phyloP scores from a whole-genome alignment of 2,113 vertebrate species.

The Oxyura jamaicensis region DNA sequence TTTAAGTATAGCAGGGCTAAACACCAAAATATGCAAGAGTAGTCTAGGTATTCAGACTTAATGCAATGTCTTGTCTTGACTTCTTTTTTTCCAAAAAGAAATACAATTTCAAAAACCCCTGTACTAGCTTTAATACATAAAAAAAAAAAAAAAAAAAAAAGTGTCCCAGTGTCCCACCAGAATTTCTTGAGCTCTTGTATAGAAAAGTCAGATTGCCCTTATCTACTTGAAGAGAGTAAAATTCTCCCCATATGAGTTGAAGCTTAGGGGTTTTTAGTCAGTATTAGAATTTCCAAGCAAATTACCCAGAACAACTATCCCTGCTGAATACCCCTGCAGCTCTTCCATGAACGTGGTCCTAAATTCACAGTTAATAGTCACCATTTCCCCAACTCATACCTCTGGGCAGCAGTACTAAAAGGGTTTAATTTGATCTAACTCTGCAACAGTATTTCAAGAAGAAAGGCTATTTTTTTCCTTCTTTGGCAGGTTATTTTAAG shows the following conservation, averaged over 20 bases:
- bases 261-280: background rate
- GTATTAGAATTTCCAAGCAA: background rate
- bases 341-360: background rate
- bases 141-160: background rate
- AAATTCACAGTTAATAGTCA: background rate
- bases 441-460: background rate
- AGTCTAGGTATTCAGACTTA: background rate
- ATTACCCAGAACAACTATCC: background rate
- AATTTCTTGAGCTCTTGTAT: background rate
- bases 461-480: background rate
- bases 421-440: background rate
- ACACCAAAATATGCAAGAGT: background rate
- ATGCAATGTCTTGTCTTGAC: background rate
- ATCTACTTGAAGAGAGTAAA: background rate
- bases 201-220: background rate
- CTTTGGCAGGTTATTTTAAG: constrained; percentile 42
- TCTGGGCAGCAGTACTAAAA: background rate
- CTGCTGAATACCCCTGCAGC: background rate
- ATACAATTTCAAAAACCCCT: background rate
- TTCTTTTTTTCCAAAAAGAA: background rate
- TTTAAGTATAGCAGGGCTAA: background rate
- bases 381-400: background rate
- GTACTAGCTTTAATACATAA: background rate
- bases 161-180: background rate
- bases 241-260: background rate